Conservation (phyloP, 2,888 invertebrate genomes). For the Tachina lurida region DNA sequence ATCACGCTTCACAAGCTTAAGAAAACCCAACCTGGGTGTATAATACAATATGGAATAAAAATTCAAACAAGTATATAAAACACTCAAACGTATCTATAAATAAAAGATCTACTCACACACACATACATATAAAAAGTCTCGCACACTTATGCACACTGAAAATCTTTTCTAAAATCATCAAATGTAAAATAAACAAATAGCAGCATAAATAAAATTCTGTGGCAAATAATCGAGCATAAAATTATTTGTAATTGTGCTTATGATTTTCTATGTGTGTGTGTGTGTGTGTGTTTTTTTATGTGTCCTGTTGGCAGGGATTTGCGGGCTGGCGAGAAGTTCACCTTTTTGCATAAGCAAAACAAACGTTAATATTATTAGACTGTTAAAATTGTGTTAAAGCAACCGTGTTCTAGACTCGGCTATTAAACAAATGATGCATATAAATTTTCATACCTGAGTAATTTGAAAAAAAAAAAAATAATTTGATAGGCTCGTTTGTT, state of each 20-base stretch:
- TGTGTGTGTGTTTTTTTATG: not conserved
- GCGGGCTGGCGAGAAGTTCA: not conserved
- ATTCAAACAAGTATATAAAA: too few species aligned
- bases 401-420: not conserved
- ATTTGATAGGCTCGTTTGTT: not conserved
- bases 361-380: not conserved
- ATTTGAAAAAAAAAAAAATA: conserved; percentile 28
- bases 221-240: conserved; percentile 49
- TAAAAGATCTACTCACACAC: conserved; percentile 6
- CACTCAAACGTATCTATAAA: not conserved
- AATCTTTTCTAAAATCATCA: conserved; percentile 18
- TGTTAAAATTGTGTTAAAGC: conserved; percentile 18
- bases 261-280: not conserved
- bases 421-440: conserved; percentile 58
- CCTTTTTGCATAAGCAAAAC: not conserved
- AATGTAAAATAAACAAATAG: conserved; percentile 37
- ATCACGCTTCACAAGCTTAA: too few species aligned
- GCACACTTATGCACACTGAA: not conserved
- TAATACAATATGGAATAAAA: too few species aligned
- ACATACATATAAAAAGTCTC: not conserved
- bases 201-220: conserved; percentile 31
- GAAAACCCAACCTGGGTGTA: too few species aligned
- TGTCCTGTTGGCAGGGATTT: not conserved
- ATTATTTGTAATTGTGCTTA: not conserved
- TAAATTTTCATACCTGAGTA: conserved; percentile 57